Conservation (phyloP, 23 tunicate genomes). For the Diplosoma virens region DNA sequence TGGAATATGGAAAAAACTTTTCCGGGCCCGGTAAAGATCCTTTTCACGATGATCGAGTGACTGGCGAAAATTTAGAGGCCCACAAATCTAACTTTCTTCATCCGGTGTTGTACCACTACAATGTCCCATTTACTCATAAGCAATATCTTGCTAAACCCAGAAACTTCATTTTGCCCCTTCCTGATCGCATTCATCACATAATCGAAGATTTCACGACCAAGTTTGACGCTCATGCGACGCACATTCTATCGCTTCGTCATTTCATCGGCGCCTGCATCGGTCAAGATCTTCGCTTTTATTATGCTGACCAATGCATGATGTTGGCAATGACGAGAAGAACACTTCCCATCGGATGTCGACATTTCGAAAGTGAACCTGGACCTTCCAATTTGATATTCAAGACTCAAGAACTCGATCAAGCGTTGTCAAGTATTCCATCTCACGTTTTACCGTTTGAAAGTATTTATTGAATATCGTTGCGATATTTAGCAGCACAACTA, state of each 20-base stretch:
- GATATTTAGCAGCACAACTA: too few species aligned
- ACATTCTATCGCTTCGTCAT: slow-evolving; percentile 24
- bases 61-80: slow-evolving; percentile 34
- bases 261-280: slow-evolving; percentile 24
- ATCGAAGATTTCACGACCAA: slow-evolving; percentile 81
- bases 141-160: slow-evolving; percentile 23
- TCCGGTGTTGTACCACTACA: slow-evolving; percentile 77
- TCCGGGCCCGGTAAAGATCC: slow-evolving; percentile 84
- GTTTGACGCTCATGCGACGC: slow-evolving; percentile 52
- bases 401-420: background rate
- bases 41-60: slow-evolving; percentile 47
- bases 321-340: slow-evolving; percentile 5
- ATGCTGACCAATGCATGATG: slow-evolving; percentile 22
- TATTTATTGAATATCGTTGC: too few species aligned
- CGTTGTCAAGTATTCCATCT: too few species aligned
- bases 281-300: slow-evolving; percentile 30
- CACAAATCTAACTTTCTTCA: slow-evolving; percentile 75
- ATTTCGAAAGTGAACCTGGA: background rate
- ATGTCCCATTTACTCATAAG: background rate
- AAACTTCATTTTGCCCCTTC: slow-evolving; percentile 70
- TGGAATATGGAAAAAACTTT: slow-evolving; percentile 84
- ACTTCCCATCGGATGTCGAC: slow-evolving; percentile 33
- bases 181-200: slow-evolving; percentile 71
- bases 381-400: background rate
- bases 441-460: too few species aligned